Percentiles rank a stretch among this genome's conserved stretches.
Conservation (phyloP, 2,888 invertebrate species). For the Epiblema foenella region DNA sequence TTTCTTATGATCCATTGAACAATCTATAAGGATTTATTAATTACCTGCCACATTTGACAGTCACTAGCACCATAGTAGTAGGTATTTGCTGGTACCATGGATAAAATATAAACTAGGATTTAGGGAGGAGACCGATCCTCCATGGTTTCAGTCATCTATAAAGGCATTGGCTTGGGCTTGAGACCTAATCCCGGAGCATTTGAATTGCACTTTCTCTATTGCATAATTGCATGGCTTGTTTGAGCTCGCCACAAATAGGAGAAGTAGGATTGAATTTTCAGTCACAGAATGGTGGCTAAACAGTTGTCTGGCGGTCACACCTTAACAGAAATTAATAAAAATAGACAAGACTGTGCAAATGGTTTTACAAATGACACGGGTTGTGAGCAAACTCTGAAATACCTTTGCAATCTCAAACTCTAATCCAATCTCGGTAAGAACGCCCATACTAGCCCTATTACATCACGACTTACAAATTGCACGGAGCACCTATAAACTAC, state of each 20-base stretch:
- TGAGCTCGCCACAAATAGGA: not conserved
- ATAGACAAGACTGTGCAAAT: not conserved
- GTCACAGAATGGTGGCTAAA: not conserved
- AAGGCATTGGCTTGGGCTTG: no score
- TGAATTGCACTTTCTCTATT: not conserved
- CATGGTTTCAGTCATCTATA: no score
- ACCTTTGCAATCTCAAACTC: constrained; percentile 13
- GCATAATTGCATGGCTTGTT: not conserved
- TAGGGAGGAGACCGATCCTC: no score
- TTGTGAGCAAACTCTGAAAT: constrained; percentile 15
- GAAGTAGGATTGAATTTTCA: not conserved
- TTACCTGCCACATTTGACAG: not conserved
- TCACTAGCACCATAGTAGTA: no score
- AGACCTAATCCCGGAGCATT: not conserved
- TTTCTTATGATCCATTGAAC: not conserved
- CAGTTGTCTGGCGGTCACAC: not conserved
- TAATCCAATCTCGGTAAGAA: constrained; percentile 18
- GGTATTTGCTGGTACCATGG: no score
- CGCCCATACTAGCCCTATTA: constrained; percentile 21
- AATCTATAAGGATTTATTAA: not conserved
- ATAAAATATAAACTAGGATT: no score
- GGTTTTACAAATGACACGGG: not conserved
- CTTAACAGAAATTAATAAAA: not conserved
- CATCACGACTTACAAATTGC: constrained; percentile 29
- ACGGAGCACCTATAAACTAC: constrained; percentile 30